A percentile compares a stretch with the other conserved stretches of the same genome.
Conservation (phyloP, 2,797 vertebrate species). For the Myotis vivesi region DNA sequence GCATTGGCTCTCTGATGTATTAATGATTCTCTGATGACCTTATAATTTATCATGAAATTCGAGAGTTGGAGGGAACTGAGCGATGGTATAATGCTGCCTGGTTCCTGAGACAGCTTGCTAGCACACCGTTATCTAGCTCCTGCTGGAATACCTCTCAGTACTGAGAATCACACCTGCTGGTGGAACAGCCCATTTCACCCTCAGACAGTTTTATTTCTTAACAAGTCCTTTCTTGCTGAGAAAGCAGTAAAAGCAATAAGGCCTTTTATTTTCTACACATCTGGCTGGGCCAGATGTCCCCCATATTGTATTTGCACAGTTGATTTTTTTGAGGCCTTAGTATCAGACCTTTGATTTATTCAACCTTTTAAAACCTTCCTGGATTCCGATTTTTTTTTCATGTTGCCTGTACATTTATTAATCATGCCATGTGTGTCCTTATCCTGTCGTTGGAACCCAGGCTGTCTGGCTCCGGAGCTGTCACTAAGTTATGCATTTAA, state of each 20-base stretch:
- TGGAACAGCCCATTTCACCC: background rate
- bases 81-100: background rate
- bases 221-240: background rate
- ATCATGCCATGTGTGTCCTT: fast-evolving
- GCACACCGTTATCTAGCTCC: background rate
- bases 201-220: background rate
- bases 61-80: background rate
- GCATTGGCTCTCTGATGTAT: background rate
- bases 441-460: background rate
- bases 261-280: background rate
- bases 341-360: background rate
- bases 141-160: background rate
- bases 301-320: background rate
- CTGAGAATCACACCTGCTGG: background rate
- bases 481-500: background rate
- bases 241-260: background rate
- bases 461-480: background rate
- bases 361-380: background rate
- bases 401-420: background rate
- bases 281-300: background rate
- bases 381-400: constrained; percentile 19
- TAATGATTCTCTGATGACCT: background rate
- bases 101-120: background rate
- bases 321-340: background rate
- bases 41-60: background rate